Evolutionary conservation across 1,140 invertebrate species (phyloP).

Genomic region (Helicoverpa zea): DNA sequence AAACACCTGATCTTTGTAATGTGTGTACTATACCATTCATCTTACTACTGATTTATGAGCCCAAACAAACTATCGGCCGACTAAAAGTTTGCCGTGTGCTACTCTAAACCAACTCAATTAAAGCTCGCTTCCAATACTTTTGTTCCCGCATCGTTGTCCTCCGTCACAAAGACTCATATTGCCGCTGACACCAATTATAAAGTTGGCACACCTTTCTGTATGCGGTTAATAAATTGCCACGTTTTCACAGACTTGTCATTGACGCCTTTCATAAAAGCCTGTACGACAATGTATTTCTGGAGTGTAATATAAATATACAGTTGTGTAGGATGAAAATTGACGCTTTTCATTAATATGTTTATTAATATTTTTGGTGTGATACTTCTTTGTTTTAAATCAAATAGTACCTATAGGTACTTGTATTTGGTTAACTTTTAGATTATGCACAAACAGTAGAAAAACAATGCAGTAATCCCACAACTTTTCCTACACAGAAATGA

Average conservation of each 20-base stretch:
- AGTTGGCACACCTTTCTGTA: constrained; percentile 67
- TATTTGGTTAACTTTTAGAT: neutral
- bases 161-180: constrained; percentile 63
- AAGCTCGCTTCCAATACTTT: constrained; percentile 7
- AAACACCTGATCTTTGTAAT: no score
- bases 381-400: no score
- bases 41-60: neutral
- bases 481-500: neutral
- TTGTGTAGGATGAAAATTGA: no score
- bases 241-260: constrained; percentile 53
- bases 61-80: no score
- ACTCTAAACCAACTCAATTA: constrained; percentile 5
- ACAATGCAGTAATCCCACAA: neutral
- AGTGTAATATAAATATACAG: neutral
- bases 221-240: constrained; percentile 62
- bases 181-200: constrained; percentile 74
- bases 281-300: neutral
- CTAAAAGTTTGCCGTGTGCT: no score
- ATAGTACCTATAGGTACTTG: no score
- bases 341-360: no score
- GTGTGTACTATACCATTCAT: no score
- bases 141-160: constrained; percentile 58
- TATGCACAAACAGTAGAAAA: neutral
- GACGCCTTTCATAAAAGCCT: constrained; percentile 58
- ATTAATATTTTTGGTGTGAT: no score